Evolutionary conservation across 2,797 vertebrate genomes (phyloP).

Genomic region (Tokudaia muenninki): DNA sequence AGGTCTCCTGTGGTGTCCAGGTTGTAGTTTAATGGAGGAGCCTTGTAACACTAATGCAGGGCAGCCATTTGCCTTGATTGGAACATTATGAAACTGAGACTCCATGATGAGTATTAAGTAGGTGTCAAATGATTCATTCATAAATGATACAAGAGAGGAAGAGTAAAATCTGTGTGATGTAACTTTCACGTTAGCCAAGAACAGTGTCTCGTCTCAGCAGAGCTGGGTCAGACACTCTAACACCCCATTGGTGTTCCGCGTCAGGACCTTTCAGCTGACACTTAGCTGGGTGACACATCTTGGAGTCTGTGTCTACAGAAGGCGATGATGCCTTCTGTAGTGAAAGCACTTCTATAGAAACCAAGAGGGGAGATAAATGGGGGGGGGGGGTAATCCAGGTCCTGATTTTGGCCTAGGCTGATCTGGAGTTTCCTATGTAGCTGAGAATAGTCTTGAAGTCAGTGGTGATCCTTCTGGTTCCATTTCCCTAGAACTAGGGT

Average conservation of each 20-base stretch:
- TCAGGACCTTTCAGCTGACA: background rate
- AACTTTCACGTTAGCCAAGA: constrained; percentile 13
- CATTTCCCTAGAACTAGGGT: too few species aligned
- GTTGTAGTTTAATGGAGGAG: background rate
- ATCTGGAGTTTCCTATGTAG: background rate
- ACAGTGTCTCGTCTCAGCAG: background rate
- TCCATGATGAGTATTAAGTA: constrained; percentile 16
- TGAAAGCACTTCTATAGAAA: constrained; percentile 25
- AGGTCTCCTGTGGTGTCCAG: background rate
- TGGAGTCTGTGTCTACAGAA: background rate
- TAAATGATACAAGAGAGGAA: background rate
- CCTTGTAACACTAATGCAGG: background rate
- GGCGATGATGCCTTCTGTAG: background rate
- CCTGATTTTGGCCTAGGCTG: background rate
- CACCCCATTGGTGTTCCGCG: accelerated
- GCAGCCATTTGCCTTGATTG: constrained; percentile 38
- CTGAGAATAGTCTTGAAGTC: background rate
- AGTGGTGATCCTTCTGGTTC: background rate
- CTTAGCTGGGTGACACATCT: background rate
- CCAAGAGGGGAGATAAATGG: background rate
- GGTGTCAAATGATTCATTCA: constrained; percentile 65
- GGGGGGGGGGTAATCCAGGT: background rate
- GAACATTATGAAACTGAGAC: constrained; percentile 62
- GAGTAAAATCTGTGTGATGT: background rate
- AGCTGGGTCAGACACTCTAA: background rate